phyloP scores from a whole-genome alignment of 2,888 invertebrate species.

The Pandemis heparana region DNA sequence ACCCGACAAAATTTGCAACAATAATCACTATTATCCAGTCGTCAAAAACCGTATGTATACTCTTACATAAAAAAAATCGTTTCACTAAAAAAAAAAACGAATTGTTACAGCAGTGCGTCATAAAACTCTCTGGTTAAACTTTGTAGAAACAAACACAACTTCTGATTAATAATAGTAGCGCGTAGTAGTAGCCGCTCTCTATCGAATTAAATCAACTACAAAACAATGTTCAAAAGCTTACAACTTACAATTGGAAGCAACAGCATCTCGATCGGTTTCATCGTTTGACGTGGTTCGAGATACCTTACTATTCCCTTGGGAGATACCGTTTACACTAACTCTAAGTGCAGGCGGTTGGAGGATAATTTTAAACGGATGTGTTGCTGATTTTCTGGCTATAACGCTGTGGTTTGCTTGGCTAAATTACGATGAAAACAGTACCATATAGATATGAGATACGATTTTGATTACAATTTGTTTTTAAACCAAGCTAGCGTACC shows the following conservation, averaged over 20 bases:
- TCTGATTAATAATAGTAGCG: not conserved
- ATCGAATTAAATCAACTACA: not conserved
- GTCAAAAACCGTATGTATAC: no score
- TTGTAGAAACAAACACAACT: not conserved
- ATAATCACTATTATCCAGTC: no score
- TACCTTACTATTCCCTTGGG: constrained; percentile 1
- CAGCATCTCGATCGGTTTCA: constrained; percentile 4
- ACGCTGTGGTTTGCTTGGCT: constrained; percentile 11
- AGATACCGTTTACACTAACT: constrained; percentile 12
- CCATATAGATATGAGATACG: no score
- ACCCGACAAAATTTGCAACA: no score
- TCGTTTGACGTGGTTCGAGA: not conserved
- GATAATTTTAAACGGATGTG: constrained; percentile 38
- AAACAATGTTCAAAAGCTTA: constrained; percentile 12
- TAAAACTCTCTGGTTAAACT: no score
- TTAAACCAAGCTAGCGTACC: no score
- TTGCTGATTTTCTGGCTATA: constrained; percentile 20
- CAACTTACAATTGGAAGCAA: not conserved
- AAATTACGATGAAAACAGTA: not conserved
- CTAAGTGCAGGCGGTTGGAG: constrained; percentile 35
- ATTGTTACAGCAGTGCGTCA: no score
- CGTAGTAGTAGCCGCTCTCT: not conserved
- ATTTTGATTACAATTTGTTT: no score
- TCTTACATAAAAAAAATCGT: no score
- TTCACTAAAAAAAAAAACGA: no score